Evolutionary conservation across 2,797 vertebrate genomes (phyloP).

Genomic region (Xenopus petersii): DNA sequence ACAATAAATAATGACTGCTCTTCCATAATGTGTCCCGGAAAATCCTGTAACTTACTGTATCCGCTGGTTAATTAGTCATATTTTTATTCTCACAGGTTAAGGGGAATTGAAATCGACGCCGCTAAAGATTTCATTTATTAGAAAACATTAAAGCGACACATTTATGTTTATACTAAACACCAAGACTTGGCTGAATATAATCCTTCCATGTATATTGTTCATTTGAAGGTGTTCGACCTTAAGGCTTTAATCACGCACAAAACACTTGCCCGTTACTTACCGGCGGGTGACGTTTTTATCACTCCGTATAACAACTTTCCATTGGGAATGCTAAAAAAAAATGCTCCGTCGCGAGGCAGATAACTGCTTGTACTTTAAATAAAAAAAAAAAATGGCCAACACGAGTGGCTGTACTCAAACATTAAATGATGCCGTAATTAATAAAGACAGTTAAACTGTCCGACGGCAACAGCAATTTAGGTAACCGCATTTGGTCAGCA

Average conservation of each 20-base stretch:
- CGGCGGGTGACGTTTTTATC: constrained; percentile 74
- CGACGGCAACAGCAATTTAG: constrained; percentile 97
- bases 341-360: constrained; percentile 78
- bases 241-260: constrained; percentile 73
- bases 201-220: constrained; percentile 66
- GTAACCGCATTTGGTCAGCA: constrained; percentile 96
- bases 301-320: constrained; percentile 79
- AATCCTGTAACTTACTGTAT: no score
- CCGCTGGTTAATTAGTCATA: no score
- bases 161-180: constrained; percentile 46
- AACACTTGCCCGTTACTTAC: constrained; percentile 77
- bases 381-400: constrained; percentile 67
- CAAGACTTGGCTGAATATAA: constrained; percentile 58
- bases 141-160: constrained; percentile 35
- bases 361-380: constrained; percentile 72
- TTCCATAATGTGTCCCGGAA: no score
- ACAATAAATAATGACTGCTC: no score
- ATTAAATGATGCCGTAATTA: constrained; percentile 97
- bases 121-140: constrained; percentile 50
- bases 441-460: constrained; percentile 98
- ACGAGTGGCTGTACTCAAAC: constrained; percentile 76
- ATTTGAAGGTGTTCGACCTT: constrained; percentile 77
- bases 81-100: neutral
- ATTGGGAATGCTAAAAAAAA: constrained; percentile 71
- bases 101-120: constrained; percentile 3